These are phyloP conservation scores for Bombyx mori DNA, from an alignment of 1,140 invertebrate genomes.

Conservation along the genomic window DNA sequence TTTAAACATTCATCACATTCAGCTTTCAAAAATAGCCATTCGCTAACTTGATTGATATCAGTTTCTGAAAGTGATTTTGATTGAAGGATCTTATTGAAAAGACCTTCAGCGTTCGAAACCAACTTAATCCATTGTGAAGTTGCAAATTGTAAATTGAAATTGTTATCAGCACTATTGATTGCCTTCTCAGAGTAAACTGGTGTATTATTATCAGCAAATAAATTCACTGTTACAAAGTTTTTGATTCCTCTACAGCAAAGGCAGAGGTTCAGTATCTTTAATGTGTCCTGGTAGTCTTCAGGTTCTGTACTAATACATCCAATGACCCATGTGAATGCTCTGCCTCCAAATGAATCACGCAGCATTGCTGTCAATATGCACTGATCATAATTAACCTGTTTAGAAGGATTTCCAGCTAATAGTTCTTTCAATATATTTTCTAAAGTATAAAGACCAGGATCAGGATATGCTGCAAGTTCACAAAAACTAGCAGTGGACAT, in stretches of 20 bases:
- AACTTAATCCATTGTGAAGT: conserved; percentile 86
- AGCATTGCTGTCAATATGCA: conserved; percentile 77
- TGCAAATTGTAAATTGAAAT: conserved; percentile 83
- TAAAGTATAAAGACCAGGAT: conserved; percentile 74
- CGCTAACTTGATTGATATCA: conserved; percentile 84
- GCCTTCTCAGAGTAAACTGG: conserved; percentile 67
- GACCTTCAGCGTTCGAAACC: conserved; percentile 86
- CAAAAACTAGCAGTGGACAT: conserved; percentile 80
- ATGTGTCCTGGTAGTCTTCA: conserved; percentile 74
- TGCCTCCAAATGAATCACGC: conserved; percentile 78
- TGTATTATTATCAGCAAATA: conserved; percentile 76
- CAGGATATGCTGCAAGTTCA: conserved; percentile 75
- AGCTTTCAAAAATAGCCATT: conserved; percentile 87
- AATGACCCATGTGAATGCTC: conserved; percentile 77
- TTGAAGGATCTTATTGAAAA: conserved; percentile 79
- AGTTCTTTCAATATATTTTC: conserved; percentile 75
- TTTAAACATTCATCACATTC: conserved; percentile 88
- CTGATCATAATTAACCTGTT: conserved; percentile 74
- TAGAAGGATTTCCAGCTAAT: conserved; percentile 71
- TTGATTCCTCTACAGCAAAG: conserved; percentile 74
- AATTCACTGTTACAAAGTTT: conserved; percentile 78
- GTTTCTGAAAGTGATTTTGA: conserved; percentile 76
- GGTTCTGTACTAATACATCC: conserved; percentile 76
- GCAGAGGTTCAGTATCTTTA: conserved; percentile 75
- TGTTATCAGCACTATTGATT: conserved; percentile 56